Evolutionary conservation across 92 coral and sea anemone genomes (phyloP).

Genomic region (Heliopora coerulea): DNA sequence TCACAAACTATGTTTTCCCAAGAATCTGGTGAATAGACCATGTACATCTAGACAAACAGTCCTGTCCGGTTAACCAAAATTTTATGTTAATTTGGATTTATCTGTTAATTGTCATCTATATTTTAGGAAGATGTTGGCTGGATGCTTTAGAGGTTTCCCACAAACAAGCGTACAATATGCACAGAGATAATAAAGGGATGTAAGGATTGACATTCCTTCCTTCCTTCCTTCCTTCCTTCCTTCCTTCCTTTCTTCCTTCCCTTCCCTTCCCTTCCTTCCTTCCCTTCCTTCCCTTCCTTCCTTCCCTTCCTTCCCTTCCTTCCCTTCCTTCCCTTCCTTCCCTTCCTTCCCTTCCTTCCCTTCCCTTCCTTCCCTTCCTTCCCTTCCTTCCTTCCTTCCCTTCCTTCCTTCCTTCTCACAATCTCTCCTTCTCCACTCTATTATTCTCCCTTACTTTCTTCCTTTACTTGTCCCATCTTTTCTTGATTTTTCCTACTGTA

Average conservation of each 20-base stretch:
- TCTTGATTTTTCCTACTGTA: neutral
- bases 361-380: conserved; percentile 6
- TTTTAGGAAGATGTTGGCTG: conserved; percentile 87
- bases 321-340: neutral
- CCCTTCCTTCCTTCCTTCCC: conserved; percentile 16
- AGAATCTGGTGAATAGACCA: too few species aligned
- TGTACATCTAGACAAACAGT: too few species aligned
- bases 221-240: conserved; percentile 6
- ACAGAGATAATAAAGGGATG: conserved; percentile 97
- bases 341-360: neutral
- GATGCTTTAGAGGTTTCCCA: conserved; percentile 99
- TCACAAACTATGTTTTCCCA: too few species aligned
- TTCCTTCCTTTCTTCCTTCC: neutral
- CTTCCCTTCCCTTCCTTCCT: neutral
- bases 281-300: conserved; percentile 6
- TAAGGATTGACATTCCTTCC: conserved; percentile 47
- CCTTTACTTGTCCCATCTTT: conserved; percentile 6
- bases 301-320: neutral
- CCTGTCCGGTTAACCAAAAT: too few species aligned
- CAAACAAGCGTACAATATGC: conserved; percentile 84
- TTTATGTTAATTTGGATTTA: too few species aligned
- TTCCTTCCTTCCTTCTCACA: neutral
- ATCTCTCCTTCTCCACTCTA: neutral
- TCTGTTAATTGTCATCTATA: too few species aligned
- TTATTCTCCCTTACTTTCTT: neutral